These are phyloP conservation scores for Mesoligia furuncula DNA, from an alignment of 2,888 invertebrate species.

Conservation along the genomic window DNA sequence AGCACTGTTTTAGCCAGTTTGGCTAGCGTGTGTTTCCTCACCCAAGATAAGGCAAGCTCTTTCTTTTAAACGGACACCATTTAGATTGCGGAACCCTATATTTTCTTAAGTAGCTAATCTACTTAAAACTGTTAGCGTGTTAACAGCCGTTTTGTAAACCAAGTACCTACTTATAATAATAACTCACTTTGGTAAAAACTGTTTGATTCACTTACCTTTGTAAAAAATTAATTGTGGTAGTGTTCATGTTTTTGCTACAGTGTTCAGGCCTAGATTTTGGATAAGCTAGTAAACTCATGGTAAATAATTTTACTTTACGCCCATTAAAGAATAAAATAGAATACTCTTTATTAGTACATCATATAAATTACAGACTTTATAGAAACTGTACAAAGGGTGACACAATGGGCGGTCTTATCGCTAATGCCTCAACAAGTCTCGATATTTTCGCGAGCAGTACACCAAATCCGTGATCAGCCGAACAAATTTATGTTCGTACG, in stretches of 20 bases:
- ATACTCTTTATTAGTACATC: no score
- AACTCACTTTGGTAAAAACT: constrained; percentile 32
- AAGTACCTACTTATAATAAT: background rate
- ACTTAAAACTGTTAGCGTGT: constrained; percentile 35
- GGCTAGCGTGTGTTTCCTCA: constrained; percentile 42
- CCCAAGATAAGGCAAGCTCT: constrained; percentile 27
- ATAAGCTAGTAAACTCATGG: background rate
- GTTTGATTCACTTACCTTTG: constrained; percentile 35
- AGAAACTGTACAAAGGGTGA: no score
- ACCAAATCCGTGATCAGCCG: background rate
- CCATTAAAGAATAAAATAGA: no score
- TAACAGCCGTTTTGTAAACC: constrained; percentile 32
- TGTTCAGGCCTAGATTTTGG: constrained; percentile 10
- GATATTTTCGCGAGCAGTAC: background rate
- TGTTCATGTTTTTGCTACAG: constrained; percentile 3
- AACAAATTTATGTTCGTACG: background rate
- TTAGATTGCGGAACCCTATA: constrained; percentile 35
- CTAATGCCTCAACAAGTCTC: no score
- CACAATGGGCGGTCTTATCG: no score
- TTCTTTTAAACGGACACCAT: constrained; percentile 48
- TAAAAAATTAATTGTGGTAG: constrained; percentile 6
- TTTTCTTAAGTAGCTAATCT: constrained; percentile 42
- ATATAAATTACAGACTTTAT: no score
- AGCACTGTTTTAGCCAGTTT: constrained; percentile 7
- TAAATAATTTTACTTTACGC: background rate